These are phyloP conservation scores for Eurystomus glaucurus DNA, from an alignment of 2,797 vertebrate genomes.

Conservation along the genomic window DNA sequence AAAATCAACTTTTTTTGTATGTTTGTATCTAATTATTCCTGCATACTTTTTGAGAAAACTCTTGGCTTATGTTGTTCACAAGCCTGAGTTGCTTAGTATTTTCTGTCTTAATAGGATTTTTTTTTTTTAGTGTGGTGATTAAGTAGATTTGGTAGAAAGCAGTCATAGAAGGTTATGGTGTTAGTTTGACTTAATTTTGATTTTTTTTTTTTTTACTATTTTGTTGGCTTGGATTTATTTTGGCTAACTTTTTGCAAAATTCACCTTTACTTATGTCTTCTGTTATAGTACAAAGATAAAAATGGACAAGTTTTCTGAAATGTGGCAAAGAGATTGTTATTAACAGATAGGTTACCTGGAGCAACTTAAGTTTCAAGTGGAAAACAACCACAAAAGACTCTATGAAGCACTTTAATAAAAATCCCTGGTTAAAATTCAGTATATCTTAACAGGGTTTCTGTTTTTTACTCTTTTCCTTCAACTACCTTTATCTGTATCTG, in stretches of 20 bases:
- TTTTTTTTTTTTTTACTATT: background rate
- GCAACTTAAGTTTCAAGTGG: background rate
- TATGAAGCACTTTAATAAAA: background rate
- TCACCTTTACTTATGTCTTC: background rate
- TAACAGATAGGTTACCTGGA: background rate
- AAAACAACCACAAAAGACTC: background rate
- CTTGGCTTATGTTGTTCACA: background rate
- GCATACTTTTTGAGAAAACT: background rate
- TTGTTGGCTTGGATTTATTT: background rate
- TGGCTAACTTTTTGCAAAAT: background rate
- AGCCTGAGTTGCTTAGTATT: background rate
- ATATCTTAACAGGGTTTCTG: background rate
- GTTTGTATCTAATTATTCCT: background rate
- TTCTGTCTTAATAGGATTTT: background rate
- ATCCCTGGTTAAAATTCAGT: background rate
- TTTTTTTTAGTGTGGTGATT: background rate
- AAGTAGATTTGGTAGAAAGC: background rate
- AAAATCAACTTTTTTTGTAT: background rate
- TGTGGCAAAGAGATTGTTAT: background rate
- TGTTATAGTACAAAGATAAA: rapidly evolving
- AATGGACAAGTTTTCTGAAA: background rate
- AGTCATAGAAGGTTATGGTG: background rate
- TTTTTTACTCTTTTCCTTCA: background rate
- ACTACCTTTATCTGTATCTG: background rate
- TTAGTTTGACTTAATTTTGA: background rate